Percentiles rank a stretch among this genome's conserved stretches.
These are phyloP conservation scores for Brenthis daphne DNA, from an alignment of 2,888 invertebrate species.

Conservation along the genomic window DNA sequence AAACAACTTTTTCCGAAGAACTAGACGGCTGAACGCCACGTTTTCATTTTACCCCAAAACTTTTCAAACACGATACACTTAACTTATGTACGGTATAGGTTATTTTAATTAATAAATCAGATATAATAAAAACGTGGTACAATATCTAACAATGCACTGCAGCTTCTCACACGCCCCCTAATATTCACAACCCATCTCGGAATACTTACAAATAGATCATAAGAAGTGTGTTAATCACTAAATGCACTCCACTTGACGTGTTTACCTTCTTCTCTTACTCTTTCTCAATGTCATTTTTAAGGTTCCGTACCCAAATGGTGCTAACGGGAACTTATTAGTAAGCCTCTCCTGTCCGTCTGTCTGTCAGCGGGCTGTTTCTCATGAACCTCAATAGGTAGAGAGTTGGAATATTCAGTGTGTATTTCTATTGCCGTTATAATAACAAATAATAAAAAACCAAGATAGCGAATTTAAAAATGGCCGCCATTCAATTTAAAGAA, in stretches of 20 bases:
- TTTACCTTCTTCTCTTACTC: not conserved
- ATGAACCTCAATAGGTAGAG: too few relatives aligned
- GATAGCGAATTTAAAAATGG: too few relatives aligned
- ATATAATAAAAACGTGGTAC: slow-evolving; percentile 1
- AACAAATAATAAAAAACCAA: too few relatives aligned
- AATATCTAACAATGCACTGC: slow-evolving; percentile 39
- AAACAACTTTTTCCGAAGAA: slow-evolving; percentile 1
- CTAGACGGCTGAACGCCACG: slow-evolving; percentile 17
- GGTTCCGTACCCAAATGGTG: too few relatives aligned
- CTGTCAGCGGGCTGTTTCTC: too few relatives aligned
- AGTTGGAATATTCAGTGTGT: too few relatives aligned
- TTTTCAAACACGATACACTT: not conserved
- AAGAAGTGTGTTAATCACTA: slow-evolving; percentile 67
- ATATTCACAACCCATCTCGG: slow-evolving; percentile 49
- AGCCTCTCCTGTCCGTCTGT: too few relatives aligned
- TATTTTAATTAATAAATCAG: not conserved
- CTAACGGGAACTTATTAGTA: too few relatives aligned
- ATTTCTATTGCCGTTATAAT: too few relatives aligned
- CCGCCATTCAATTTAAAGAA: too few relatives aligned
- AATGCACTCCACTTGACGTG: slow-evolving; percentile 42
- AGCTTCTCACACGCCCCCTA: slow-evolving; percentile 41
- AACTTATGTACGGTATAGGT: not conserved
- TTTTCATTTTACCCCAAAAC: not conserved
- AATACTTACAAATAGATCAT: slow-evolving; percentile 61
- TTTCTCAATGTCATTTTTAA: not conserved